Percentiles rank a stretch among this genome's conserved stretches.
Conservation (phyloP, 2,888 invertebrate species). For the Clanis bilineata region DNA sequence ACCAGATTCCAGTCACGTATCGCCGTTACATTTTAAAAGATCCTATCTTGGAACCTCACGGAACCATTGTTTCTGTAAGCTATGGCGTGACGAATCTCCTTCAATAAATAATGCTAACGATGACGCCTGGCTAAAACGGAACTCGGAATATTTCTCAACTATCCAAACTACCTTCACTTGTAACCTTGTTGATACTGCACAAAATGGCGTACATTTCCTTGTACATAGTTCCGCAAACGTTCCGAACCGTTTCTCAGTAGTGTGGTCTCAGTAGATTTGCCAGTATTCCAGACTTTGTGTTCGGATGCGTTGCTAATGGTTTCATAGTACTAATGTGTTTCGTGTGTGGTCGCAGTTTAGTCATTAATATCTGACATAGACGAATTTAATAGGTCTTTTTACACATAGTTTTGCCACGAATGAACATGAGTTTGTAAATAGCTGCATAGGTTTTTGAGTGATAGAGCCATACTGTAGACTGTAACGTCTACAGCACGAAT, state of each 20-base stretch:
- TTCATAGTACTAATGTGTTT: slow-evolving; percentile 32
- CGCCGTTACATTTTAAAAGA: slow-evolving; percentile 49
- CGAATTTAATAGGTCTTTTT: background rate
- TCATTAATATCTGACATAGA: slow-evolving; percentile 28
- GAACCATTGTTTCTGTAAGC: slow-evolving; percentile 49
- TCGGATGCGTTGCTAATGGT: slow-evolving; percentile 44
- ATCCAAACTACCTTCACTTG: slow-evolving; percentile 65
- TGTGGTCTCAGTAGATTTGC: slow-evolving; percentile 42
- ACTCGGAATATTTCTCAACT: slow-evolving; percentile 52
- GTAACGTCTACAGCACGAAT: too few species aligned
- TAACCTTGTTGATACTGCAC: slow-evolving; percentile 63
- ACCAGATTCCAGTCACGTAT: slow-evolving; percentile 43
- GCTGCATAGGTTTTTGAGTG: too few species aligned
- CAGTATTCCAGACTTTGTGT: slow-evolving; percentile 36
- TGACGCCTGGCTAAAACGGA: slow-evolving; percentile 1
- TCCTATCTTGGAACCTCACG: slow-evolving; percentile 46
- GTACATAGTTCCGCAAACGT: slow-evolving; percentile 60
- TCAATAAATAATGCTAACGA: slow-evolving; percentile 22
- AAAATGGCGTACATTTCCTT: slow-evolving; percentile 60
- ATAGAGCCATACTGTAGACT: too few species aligned
- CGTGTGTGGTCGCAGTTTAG: slow-evolving; percentile 46
- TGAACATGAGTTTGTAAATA: too few species aligned
- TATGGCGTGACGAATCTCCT: slow-evolving; percentile 49
- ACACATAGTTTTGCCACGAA: background rate
- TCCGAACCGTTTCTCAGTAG: slow-evolving; percentile 48